Percentiles rank a stretch among this genome's conserved stretches.
phyloP scores from a whole-genome alignment of 2,113 vertebrate genomes.

The Cariama cristata region DNA sequence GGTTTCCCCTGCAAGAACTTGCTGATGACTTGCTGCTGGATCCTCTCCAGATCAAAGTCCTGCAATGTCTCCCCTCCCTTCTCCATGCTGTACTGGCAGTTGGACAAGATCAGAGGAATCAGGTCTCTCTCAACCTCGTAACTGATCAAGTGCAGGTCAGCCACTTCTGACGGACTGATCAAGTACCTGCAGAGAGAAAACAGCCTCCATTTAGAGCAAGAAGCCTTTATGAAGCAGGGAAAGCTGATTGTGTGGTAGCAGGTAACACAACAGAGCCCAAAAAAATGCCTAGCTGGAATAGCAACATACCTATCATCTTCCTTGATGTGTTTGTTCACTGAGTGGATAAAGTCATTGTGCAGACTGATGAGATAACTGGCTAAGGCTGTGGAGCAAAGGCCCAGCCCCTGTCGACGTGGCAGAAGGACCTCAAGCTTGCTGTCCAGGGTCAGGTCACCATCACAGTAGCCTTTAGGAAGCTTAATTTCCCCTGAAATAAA shows the following conservation, averaged over 20 bases:
- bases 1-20: constrained; percentile 93
- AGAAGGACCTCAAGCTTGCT: constrained; percentile 83
- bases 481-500: constrained; percentile 87
- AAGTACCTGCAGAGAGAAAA: constrained; percentile 79
- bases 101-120: constrained; percentile 88
- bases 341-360: constrained; percentile 87
- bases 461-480: constrained; percentile 82
- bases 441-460: constrained; percentile 76
- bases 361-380: constrained; percentile 90
- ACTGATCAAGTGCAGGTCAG: constrained; percentile 89
- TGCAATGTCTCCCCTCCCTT: constrained; percentile 83
- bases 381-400: constrained; percentile 90
- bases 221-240: background rate
- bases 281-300: rapidly evolving
- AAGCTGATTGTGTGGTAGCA: background rate
- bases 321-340: constrained; percentile 76
- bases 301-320: constrained; percentile 80
- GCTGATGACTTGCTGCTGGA: constrained; percentile 88
- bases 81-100: constrained; percentile 92
- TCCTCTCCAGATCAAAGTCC: constrained; percentile 89
- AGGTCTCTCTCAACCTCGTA: constrained; percentile 90
- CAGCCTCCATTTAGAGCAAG: background rate
- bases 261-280: background rate
- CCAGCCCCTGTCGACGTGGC: constrained; percentile 85
- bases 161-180: constrained; percentile 85